These are phyloP conservation scores for Myanophis thanlyinensis DNA, from an alignment of 2,113 vertebrate species.

Conservation along the genomic window DNA sequence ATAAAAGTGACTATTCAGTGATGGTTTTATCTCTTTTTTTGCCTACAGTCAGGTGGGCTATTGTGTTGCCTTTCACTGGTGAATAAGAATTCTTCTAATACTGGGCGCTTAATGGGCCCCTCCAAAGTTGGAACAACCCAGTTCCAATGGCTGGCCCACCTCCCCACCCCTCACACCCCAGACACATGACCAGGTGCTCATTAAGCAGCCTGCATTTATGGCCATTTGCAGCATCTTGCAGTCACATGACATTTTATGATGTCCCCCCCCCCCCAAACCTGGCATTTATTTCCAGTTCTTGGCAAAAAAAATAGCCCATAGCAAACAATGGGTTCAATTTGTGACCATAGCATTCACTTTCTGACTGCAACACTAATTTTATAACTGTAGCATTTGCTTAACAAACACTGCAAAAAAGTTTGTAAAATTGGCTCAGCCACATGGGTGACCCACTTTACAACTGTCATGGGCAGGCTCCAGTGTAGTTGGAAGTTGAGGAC, in stretches of 20 bases:
- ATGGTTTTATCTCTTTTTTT: neutral
- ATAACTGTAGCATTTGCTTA: neutral
- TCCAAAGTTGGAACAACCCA: neutral
- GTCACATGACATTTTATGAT: neutral
- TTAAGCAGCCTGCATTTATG: neutral
- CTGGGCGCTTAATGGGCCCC: neutral
- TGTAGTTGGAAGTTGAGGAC: neutral
- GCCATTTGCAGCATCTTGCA: neutral
- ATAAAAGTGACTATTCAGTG: neutral
- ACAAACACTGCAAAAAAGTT: neutral
- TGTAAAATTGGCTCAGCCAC: neutral
- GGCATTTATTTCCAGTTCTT: neutral
- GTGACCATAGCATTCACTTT: neutral
- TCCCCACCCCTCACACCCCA: fast-evolving
- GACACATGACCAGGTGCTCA: neutral
- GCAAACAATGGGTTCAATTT: neutral
- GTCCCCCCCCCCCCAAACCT: fast-evolving
- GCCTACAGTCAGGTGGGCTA: neutral
- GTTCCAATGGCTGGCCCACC: neutral
- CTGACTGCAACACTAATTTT: neutral
- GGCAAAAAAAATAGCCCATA: neutral
- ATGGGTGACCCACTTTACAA: neutral
- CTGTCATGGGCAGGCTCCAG: neutral
- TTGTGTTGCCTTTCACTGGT: neutral
- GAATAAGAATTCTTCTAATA: neutral